phyloP scores from a whole-genome alignment of 2,113 vertebrate genomes.

The Phycodurus eques region DNA sequence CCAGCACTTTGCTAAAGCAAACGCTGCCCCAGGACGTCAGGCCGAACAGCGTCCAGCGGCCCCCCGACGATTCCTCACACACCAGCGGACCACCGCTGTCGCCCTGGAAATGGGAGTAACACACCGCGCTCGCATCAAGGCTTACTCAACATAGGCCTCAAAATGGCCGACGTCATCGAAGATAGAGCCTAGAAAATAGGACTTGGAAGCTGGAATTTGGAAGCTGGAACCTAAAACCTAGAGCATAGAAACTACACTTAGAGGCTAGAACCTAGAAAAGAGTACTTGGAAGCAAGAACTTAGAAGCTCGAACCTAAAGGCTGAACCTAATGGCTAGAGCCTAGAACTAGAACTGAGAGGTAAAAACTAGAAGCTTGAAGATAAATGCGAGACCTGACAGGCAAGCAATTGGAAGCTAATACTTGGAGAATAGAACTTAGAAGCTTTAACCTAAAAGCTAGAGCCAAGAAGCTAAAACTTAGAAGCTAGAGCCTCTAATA shows the following conservation, averaged over 20 bases:
- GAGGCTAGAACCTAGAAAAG: neutral
- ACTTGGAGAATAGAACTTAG: neutral
- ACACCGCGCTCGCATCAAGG: constrained; percentile 5
- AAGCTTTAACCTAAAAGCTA: neutral
- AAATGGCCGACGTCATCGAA: neutral
- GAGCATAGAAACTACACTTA: too few relatives aligned
- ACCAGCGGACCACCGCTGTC: constrained; percentile 89
- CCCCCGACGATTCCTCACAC: constrained; percentile 68
- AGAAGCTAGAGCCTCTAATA: neutral
- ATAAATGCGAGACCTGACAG: too few relatives aligned
- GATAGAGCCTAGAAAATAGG: neutral
- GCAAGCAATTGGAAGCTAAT: too few relatives aligned
- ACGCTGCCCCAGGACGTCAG: constrained; percentile 91
- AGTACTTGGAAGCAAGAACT: too few relatives aligned
- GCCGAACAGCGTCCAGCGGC: constrained; percentile 86
- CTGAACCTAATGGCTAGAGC: too few relatives aligned
- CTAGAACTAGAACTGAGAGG: too few relatives aligned
- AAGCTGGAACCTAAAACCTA: too few relatives aligned
- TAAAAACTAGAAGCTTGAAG: too few relatives aligned
- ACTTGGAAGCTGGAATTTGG: too few relatives aligned
- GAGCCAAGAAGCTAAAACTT: neutral
- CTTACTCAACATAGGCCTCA: neutral
- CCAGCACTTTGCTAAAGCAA: constrained; percentile 88
- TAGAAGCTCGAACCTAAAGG: too few relatives aligned
- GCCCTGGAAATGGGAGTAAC: constrained; percentile 30